Percentiles rank a stretch among this genome's conserved stretches.
These are phyloP conservation scores for Trisateles emortualis DNA, from an alignment of 2,888 invertebrate genomes.

Conservation along the genomic window DNA sequence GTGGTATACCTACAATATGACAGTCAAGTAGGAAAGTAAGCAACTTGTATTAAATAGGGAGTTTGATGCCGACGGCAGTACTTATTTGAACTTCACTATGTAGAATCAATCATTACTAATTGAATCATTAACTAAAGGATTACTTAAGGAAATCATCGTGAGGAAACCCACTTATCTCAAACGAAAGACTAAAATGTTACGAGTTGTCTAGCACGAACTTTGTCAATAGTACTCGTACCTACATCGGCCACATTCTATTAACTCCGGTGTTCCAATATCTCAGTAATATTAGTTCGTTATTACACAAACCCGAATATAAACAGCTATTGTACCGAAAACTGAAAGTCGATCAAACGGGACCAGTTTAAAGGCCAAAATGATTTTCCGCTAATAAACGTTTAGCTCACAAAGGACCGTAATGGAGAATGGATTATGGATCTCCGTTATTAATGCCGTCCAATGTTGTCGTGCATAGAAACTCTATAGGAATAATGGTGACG, in stretches of 20 bases:
- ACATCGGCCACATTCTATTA: constrained; percentile 20
- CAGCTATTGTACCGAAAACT: constrained; percentile 47
- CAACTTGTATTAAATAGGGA: too few relatives aligned
- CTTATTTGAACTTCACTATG: too few relatives aligned
- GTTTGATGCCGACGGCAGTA: too few relatives aligned
- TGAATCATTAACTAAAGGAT: too few relatives aligned
- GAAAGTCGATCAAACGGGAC: constrained; percentile 52
- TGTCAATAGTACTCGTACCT: too few relatives aligned
- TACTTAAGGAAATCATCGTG: too few relatives aligned
- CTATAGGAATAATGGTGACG: constrained; percentile 41
- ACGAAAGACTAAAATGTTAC: too few relatives aligned
- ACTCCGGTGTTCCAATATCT: neutral
- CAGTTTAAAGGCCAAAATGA: constrained; percentile 60
- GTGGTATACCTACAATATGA: too few relatives aligned
- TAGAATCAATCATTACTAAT: too few relatives aligned
- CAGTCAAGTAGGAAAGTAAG: too few relatives aligned
- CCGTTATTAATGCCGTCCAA: constrained; percentile 55
- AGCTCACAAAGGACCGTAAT: constrained; percentile 66
- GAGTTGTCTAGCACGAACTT: too few relatives aligned
- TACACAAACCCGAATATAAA: constrained; percentile 40
- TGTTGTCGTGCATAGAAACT: constrained; percentile 44
- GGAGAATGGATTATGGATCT: constrained; percentile 60
- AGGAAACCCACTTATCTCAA: too few relatives aligned
- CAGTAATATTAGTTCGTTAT: constrained; percentile 24
- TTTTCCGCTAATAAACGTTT: constrained; percentile 65